A percentile compares a stretch with the other conserved stretches of the same genome.
phyloP scores from a whole-genome alignment of 2,113 vertebrate species.

The Charina bottae region DNA sequence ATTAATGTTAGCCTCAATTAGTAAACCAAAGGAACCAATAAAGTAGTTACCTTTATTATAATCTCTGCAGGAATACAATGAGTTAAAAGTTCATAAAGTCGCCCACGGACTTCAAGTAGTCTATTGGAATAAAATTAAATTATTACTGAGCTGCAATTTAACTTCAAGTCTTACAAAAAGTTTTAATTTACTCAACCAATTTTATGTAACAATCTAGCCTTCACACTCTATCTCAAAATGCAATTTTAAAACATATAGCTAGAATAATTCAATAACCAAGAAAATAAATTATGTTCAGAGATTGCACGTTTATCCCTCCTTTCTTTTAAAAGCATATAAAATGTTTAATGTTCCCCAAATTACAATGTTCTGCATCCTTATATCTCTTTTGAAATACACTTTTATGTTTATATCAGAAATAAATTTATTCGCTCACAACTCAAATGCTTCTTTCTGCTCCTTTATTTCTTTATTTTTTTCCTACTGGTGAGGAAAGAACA shows the following conservation, averaged over 20 bases:
- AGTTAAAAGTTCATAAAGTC: constrained; percentile 94
- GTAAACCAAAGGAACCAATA: constrained; percentile 1
- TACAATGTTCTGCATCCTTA: neutral
- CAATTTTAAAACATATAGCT: neutral
- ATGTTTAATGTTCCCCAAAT: neutral
- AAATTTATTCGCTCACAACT: neutral
- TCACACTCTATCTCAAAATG: neutral
- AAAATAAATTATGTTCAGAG: neutral
- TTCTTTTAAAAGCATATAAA: neutral
- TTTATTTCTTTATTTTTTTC: neutral
- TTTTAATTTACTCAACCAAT: constrained; percentile 5
- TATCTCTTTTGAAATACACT: neutral
- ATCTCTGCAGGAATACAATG: constrained; percentile 97
- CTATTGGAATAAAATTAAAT: constrained; percentile 71
- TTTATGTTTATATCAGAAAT: neutral
- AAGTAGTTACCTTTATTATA: constrained; percentile 90
- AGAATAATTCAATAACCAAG: neutral
- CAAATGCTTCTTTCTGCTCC: neutral
- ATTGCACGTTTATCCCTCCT: neutral
- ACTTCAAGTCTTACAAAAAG: neutral
- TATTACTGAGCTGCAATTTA: neutral
- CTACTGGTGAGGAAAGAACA: neutral
- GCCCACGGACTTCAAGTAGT: constrained; percentile 90
- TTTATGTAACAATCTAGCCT: neutral
- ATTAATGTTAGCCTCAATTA: neutral